Conservation (phyloP, 23 tunicate genomes). For the Halocynthia roretzi region DNA sequence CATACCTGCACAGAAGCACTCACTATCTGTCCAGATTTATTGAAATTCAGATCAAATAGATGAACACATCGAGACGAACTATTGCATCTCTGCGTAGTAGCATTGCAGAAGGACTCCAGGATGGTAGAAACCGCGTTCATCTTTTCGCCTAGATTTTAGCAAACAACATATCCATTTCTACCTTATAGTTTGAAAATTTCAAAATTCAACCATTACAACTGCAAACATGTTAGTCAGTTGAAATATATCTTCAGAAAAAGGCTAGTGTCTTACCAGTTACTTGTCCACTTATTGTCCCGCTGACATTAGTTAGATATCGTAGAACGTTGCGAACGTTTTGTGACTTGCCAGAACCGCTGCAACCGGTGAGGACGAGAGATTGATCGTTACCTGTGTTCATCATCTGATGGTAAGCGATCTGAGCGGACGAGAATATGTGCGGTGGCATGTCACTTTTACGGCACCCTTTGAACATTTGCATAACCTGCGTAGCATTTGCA, state of each 20-base stretch:
- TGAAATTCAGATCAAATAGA: slow-evolving; percentile 62
- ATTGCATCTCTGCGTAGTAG: slow-evolving; percentile 29
- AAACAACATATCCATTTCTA: not conserved
- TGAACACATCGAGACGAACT: slow-evolving; percentile 48
- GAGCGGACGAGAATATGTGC: slow-evolving; percentile 76
- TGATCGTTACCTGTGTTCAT: slow-evolving; percentile 62
- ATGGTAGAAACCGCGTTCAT: slow-evolving; percentile 26
- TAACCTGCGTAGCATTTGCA: slow-evolving; percentile 23
- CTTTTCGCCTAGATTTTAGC: slow-evolving; percentile 32
- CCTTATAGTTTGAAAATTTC: too few relatives aligned
- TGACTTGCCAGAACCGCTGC: slow-evolving; percentile 54
- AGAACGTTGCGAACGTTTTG: slow-evolving; percentile 28
- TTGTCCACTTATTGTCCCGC: not conserved
- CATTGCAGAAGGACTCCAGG: slow-evolving; percentile 41
- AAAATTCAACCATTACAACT: too few relatives aligned
- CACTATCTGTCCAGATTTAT: slow-evolving; percentile 54
- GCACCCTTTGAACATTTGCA: slow-evolving; percentile 63
- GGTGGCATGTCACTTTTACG: slow-evolving; percentile 85
- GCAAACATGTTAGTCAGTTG: too few relatives aligned
- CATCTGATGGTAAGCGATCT: slow-evolving; percentile 75
- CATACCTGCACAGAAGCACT: slow-evolving; percentile 74
- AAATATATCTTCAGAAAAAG: too few relatives aligned
- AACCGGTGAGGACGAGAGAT: slow-evolving; percentile 46
- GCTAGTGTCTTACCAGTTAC: slow-evolving; percentile 1
- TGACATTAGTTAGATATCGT: slow-evolving; percentile 44